Percentiles rank a stretch among this genome's conserved stretches.
Evolutionary conservation across 2,888 invertebrate genomes (phyloP).

Genomic region (Digitonthophagus gazella): DNA sequence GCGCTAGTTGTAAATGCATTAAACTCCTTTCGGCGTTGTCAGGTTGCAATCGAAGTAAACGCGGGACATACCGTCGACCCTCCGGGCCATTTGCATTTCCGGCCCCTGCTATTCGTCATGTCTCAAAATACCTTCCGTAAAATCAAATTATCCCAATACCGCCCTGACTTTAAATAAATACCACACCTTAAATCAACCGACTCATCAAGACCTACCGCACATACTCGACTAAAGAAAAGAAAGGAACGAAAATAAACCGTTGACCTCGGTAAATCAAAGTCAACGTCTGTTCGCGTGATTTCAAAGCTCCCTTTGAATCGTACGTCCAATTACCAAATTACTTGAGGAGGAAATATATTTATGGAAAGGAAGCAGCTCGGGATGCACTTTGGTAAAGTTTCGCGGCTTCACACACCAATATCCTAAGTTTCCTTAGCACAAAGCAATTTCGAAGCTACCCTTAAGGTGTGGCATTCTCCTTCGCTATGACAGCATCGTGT

Average conservation of each 20-base stretch:
- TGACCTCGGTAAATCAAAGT: background rate
- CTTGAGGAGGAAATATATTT: background rate
- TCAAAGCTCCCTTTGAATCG: background rate
- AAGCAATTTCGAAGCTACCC: too few relatives aligned
- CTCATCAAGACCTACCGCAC: background rate
- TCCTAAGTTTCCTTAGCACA: background rate
- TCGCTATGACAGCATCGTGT: too few relatives aligned
- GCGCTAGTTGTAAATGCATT: background rate
- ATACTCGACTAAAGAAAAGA: background rate
- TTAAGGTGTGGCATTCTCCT: too few relatives aligned
- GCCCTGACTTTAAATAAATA: background rate
- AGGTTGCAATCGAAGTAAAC: background rate
- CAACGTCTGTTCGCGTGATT: background rate
- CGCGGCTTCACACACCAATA: background rate
- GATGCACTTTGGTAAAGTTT: background rate
- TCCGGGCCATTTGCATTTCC: background rate
- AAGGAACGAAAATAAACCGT: background rate
- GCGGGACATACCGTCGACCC: background rate
- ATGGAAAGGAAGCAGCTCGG: background rate
- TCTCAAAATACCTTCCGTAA: background rate
- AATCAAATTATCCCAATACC: background rate
- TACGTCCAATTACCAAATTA: background rate
- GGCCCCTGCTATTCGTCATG: background rate
- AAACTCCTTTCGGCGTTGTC: background rate
- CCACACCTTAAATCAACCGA: background rate